A percentile compares a stretch with the other conserved stretches of the same genome.
Conservation (phyloP, 2,113 vertebrate genomes). For the Nothocercus nigrocapillus region DNA sequence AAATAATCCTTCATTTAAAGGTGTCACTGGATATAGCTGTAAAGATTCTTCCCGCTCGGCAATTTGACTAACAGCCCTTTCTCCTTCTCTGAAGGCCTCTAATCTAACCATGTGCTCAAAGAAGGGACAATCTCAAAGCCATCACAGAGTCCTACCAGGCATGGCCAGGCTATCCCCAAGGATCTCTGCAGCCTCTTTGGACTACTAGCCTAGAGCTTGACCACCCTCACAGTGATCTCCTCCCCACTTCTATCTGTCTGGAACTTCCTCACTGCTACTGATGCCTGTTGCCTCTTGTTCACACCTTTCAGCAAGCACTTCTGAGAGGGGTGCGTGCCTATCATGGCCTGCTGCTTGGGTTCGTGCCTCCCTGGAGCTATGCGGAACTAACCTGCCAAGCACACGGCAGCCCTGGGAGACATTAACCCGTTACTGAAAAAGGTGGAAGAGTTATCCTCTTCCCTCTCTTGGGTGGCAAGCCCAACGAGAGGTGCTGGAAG, state of each 20-base stretch:
- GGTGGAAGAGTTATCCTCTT: no score
- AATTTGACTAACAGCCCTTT: background rate
- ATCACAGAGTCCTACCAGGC: rapidly evolving
- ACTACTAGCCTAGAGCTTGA: background rate
- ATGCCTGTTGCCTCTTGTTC: background rate
- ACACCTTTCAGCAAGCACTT: background rate
- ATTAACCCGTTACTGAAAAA: background rate
- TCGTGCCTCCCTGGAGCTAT: background rate
- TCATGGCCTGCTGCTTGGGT: background rate
- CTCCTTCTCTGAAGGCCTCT: background rate
- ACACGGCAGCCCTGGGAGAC: background rate
- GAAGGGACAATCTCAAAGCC: background rate
- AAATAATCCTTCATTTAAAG: conserved; percentile 5
- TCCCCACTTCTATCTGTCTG: background rate
- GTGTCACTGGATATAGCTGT: background rate
- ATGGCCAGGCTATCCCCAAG: background rate
- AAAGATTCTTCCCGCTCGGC: background rate
- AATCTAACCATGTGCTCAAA: background rate
- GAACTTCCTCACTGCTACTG: background rate
- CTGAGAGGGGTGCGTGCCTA: background rate
- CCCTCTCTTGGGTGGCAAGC: no score
- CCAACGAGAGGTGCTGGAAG: no score
- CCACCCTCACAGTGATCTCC: background rate
- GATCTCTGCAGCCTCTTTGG: background rate
- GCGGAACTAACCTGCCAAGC: background rate